A percentile compares a stretch with the other conserved stretches of the same genome.
phyloP scores from a whole-genome alignment of 2,113 vertebrate species.

The Microtus oregoni region DNA sequence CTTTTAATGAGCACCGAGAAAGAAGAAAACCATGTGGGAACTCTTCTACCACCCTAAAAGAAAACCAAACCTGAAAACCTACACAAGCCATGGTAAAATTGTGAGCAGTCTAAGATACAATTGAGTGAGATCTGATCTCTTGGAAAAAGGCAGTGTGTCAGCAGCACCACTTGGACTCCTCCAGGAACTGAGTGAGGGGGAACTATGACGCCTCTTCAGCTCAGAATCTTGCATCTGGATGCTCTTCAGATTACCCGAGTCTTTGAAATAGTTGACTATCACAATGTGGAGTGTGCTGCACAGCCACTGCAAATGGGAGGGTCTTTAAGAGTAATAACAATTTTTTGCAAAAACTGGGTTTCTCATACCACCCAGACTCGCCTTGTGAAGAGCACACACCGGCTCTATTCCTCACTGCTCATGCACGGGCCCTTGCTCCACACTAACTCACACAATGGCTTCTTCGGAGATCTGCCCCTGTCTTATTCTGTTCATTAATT shows the following conservation, averaged over 20 bases:
- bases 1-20: background rate
- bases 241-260: background rate
- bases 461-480: background rate
- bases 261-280: background rate
- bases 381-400: background rate
- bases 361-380: background rate
- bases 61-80: background rate
- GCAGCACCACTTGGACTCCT: background rate
- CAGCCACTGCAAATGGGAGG: background rate
- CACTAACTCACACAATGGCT: background rate
- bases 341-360: background rate
- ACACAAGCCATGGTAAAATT: background rate
- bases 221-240: background rate
- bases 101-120: background rate
- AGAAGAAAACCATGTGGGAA: background rate
- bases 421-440: background rate
- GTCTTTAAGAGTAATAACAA: background rate
- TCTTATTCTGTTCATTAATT: background rate
- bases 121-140: background rate
- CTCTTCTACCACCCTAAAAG: background rate
- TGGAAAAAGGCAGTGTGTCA: background rate
- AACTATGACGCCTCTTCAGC: background rate
- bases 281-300: background rate
- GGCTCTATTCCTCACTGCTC: background rate
- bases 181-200: background rate